Conservation (phyloP, 2,113 vertebrate species). For the Leucoraja erinaceus region DNA sequence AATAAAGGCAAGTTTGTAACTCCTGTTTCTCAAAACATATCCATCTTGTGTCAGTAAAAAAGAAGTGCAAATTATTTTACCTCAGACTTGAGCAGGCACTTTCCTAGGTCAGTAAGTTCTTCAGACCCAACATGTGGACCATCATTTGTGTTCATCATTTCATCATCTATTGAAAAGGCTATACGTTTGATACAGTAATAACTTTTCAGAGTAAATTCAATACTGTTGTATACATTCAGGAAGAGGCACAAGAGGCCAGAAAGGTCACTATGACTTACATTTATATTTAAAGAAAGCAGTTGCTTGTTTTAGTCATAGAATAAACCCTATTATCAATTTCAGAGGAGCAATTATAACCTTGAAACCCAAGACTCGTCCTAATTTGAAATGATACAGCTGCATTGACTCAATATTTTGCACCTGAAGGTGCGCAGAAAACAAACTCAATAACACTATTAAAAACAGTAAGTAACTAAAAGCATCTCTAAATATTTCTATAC, state of each 20-base stretch:
- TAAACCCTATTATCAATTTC: background rate
- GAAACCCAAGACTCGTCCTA: background rate
- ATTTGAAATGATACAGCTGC: background rate
- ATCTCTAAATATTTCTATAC: too few species aligned
- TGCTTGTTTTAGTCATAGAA: background rate
- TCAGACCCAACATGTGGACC: conserved; percentile 54
- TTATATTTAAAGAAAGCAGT: background rate
- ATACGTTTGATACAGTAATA: conserved; percentile 20
- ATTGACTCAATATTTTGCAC: background rate
- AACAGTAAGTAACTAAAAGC: too few species aligned
- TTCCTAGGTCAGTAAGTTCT: conserved; percentile 86
- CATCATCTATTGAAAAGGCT: conserved; percentile 68
- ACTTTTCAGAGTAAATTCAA: conserved; percentile 4
- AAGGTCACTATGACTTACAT: background rate
- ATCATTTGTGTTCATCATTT: conserved; percentile 78
- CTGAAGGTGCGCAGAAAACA: background rate
- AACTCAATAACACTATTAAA: too few species aligned
- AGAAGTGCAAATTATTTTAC: conserved; percentile 49
- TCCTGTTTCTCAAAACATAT: background rate
- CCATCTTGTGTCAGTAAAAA: background rate
- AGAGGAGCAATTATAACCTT: background rate
- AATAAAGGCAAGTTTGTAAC: background rate
- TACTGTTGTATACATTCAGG: background rate
- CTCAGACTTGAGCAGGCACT: conserved; percentile 81
- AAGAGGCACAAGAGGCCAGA: background rate